Percentiles rank a stretch among this genome's conserved stretches.
These are phyloP conservation scores for Lepus europaeus DNA, from an alignment of 2,113 vertebrate genomes.

Conservation along the genomic window DNA sequence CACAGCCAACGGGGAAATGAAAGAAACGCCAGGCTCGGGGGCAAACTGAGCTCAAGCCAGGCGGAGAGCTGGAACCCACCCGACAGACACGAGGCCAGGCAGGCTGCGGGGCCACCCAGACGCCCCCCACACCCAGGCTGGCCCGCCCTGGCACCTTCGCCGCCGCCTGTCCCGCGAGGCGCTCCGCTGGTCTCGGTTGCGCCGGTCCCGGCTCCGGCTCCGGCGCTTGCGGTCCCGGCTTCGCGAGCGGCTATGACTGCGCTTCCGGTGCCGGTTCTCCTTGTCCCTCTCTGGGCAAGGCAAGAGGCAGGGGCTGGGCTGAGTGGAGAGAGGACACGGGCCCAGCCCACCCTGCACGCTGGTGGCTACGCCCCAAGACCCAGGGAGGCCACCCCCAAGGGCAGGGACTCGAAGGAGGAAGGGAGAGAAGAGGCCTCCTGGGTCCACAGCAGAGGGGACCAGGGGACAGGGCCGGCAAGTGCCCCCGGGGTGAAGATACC, in stretches of 20 bases:
- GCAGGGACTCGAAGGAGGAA: not conserved
- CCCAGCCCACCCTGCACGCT: slow-evolving; percentile 63
- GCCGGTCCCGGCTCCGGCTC: slow-evolving; percentile 93
- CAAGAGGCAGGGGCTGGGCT: not conserved
- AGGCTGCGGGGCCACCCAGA: not conserved
- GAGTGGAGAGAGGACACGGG: not conserved
- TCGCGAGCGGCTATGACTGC: slow-evolving; percentile 93
- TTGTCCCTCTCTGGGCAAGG: slow-evolving; percentile 91
- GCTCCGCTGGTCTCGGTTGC: slow-evolving; percentile 89
- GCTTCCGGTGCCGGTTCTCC: slow-evolving; percentile 94
- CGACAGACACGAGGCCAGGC: accelerated
- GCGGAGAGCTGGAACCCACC: accelerated
- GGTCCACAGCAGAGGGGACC: slow-evolving; percentile 48
- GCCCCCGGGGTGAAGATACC: slow-evolving; percentile 72
- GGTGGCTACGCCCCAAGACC: not conserved
- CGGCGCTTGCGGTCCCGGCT: slow-evolving; percentile 94
- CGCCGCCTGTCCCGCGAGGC: slow-evolving; percentile 85
- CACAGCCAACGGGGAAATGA: not conserved
- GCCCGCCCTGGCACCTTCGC: slow-evolving; percentile 71
- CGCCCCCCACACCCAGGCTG: too few species aligned
- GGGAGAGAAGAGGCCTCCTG: slow-evolving; percentile 18
- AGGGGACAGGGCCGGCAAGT: slow-evolving; percentile 48
- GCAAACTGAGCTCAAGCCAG: not conserved
- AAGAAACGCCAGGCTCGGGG: too few species aligned
- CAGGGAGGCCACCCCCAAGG: slow-evolving; percentile 72